Percentiles rank a stretch among this genome's conserved stretches.
These are phyloP conservation scores for Neodiprion virginianus DNA, from an alignment of 1,140 invertebrate species.

Conservation along the genomic window DNA sequence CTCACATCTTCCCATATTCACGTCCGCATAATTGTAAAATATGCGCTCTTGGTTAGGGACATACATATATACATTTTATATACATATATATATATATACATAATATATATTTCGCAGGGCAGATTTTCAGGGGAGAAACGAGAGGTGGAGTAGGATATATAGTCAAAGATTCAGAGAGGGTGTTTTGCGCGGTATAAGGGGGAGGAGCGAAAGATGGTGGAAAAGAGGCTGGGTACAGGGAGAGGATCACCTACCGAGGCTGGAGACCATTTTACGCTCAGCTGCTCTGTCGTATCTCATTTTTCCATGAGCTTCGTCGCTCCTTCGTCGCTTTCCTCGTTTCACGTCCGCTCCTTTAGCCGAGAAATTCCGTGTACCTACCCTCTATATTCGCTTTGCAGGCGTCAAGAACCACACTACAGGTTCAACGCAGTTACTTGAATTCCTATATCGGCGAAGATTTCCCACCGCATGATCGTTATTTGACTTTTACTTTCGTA, in stretches of 20 bases:
- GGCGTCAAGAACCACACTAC: background rate
- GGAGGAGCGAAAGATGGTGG: constrained; percentile 8
- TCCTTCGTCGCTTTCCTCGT: constrained; percentile 13
- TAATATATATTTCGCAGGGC: background rate
- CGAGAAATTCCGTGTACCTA: background rate
- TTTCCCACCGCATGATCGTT: background rate
- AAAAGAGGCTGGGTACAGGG: constrained; percentile 15
- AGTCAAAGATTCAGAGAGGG: constrained; percentile 3
- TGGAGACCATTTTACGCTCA: constrained; percentile 54
- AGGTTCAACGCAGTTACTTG: background rate
- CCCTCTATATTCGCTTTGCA: background rate
- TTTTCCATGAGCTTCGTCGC: constrained; percentile 44
- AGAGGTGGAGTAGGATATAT: constrained; percentile 11
- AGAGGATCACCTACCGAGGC: constrained; percentile 5
- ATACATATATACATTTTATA: constrained; percentile 12
- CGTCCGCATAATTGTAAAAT: background rate
- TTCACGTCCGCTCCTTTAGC: background rate
- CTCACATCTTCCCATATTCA: background rate
- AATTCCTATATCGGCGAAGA: background rate
- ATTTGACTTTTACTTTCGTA: background rate
- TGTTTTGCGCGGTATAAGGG: background rate
- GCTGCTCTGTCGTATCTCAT: constrained; percentile 55
- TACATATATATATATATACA: background rate
- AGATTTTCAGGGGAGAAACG: background rate
- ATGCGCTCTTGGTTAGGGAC: background rate